phyloP scores from a whole-genome alignment of 2,113 vertebrate species.

The Aplodontia rufa region DNA sequence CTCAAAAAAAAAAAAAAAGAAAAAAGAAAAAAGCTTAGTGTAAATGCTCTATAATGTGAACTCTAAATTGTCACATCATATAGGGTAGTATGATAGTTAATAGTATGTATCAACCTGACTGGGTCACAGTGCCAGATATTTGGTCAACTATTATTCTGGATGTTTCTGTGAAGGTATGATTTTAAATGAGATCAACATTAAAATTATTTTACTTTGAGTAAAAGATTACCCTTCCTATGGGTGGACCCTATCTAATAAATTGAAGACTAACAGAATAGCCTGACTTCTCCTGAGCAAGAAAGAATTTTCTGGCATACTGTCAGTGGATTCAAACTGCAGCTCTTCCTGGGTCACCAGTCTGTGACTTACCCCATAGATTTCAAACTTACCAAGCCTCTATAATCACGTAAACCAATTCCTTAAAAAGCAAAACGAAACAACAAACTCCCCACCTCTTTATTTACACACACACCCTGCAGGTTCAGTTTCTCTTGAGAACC shows the following conservation, averaged over 20 bases:
- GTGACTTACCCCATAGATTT: neutral
- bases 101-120: neutral
- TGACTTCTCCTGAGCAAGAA: neutral
- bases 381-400: neutral
- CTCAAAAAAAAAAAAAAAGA: too few relatives aligned
- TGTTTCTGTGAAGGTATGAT: neutral
- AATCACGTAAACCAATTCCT: neutral
- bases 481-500: neutral
- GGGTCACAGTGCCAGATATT: neutral
- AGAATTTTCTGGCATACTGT: neutral
- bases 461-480: neutral
- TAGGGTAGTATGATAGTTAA: neutral
- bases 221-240: neutral
- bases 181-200: conserved; percentile 21
- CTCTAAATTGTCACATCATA: neutral
- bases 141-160: neutral
- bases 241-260: neutral
- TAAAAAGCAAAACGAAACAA: neutral
- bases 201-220: neutral
- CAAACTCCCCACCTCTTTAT: neutral
- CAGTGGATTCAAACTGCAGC: neutral
- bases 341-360: neutral
- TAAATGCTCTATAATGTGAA: neutral
- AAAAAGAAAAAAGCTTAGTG: neutral
- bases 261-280: neutral